phyloP scores from a whole-genome alignment of 2,797 vertebrate genomes.

The Gallinago nigripennis region DNA sequence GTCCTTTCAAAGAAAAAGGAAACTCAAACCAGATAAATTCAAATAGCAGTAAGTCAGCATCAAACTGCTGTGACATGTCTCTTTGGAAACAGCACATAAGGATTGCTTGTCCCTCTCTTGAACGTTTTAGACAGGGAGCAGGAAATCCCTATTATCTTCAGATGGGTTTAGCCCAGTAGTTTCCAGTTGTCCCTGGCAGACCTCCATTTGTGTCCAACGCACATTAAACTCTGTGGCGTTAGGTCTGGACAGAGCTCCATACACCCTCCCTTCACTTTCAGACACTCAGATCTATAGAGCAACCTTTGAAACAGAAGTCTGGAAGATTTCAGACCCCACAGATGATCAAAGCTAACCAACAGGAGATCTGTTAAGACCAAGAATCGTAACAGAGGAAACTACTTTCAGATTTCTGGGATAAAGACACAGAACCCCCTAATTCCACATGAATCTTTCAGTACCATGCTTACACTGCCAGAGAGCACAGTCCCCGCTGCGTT shows the following conservation, averaged over 20 bases:
- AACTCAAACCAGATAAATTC: slow-evolving; percentile 27
- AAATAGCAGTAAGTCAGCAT: neutral
- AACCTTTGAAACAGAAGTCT: neutral
- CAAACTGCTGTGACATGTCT: neutral
- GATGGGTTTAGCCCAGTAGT: neutral
- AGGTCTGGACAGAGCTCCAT: neutral
- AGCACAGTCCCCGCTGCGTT: neutral
- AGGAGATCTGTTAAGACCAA: neutral
- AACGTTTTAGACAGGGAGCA: neutral
- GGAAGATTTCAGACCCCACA: neutral
- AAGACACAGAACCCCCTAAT: neutral
- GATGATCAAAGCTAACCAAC: neutral
- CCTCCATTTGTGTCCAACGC: neutral
- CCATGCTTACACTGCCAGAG: neutral
- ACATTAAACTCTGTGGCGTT: neutral
- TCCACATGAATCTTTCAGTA: neutral
- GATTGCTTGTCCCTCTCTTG: neutral
- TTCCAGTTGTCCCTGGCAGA: neutral
- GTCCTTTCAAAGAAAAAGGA: slow-evolving; percentile 55
- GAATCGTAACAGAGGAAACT: neutral
- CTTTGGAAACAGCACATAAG: neutral
- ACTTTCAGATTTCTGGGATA: neutral
- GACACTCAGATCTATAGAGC: neutral
- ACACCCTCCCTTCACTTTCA: neutral
- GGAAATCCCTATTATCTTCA: neutral